phyloP scores from a whole-genome alignment of 2,797 vertebrate species.

The Pteronotus mesoamericanus region DNA sequence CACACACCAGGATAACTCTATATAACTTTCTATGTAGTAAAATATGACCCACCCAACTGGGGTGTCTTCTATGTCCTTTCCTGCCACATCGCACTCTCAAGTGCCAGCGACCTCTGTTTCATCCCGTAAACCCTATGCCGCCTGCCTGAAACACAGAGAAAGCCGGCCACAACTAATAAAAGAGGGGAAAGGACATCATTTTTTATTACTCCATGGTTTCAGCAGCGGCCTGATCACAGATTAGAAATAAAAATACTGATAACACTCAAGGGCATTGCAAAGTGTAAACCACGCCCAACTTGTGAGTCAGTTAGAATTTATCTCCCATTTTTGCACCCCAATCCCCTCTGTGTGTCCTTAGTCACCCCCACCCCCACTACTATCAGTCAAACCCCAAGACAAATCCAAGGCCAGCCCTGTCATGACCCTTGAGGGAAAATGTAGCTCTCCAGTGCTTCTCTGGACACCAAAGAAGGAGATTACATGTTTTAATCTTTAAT shows the following conservation, averaged over 20 bases:
- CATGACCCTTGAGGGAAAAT: neutral
- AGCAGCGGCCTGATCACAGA: neutral
- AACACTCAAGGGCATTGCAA: neutral
- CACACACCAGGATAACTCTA: neutral
- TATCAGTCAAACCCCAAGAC: neutral
- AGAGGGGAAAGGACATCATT: neutral
- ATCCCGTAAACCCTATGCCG: neutral
- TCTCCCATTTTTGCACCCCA: neutral
- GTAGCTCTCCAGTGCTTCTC: neutral
- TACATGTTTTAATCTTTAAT: neutral
- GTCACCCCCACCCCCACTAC: neutral
- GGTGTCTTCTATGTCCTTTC: neutral
- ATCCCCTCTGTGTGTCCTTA: neutral
- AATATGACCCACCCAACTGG: neutral
- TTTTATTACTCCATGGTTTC: neutral
- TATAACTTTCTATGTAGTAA: neutral
- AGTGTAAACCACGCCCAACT: neutral
- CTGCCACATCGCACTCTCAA: neutral
- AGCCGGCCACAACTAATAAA: neutral
- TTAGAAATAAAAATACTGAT: neutral
- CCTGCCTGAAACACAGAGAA: neutral
- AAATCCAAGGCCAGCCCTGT: neutral
- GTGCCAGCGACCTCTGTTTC: neutral
- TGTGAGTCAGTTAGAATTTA: neutral
- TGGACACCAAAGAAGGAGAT: constrained; percentile 2